Evolutionary conservation across 2,797 vertebrate genomes (phyloP).

Genomic region (Parauchenoglanis punctatus): DNA sequence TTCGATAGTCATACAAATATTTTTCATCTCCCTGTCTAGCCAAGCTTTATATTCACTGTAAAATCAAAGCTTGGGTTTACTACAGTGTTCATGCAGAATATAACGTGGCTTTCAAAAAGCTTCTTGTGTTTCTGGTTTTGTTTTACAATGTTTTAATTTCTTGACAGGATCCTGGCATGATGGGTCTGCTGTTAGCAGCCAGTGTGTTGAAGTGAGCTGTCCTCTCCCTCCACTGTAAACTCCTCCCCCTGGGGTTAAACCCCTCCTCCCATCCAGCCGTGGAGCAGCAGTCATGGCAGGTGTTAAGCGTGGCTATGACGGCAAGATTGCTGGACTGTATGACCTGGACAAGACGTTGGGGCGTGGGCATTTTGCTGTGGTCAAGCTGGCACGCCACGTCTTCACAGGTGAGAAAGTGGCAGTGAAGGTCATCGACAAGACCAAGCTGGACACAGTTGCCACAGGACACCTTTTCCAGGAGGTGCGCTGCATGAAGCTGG

Average conservation of each 20-base stretch:
- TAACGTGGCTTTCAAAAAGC: neutral
- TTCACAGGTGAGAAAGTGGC: constrained; percentile 98
- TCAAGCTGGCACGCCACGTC: constrained; percentile 96
- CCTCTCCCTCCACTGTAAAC: constrained; percentile 60
- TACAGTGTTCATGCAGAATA: neutral
- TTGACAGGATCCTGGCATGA: constrained; percentile 74
- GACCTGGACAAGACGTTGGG: constrained; percentile 98
- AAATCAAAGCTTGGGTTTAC: neutral
- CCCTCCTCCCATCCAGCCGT: constrained; percentile 59
- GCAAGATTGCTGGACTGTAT: constrained; percentile 96
- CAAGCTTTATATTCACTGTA: neutral
- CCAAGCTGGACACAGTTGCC: constrained; percentile 91
- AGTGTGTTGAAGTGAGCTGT: constrained; percentile 81
- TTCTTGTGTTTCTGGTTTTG: neutral
- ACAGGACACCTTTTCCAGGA: constrained; percentile 98
- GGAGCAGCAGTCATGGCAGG: constrained; percentile 84
- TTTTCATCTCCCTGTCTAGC: neutral
- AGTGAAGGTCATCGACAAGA: constrained; percentile 98
- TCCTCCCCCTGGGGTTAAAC: constrained; percentile 57
- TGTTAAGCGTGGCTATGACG: constrained; percentile 95
- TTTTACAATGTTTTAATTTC: constrained; percentile 37
- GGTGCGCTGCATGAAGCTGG: constrained; percentile 97
- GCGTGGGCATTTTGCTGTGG: constrained; percentile 95
- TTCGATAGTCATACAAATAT: neutral
- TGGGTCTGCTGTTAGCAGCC: constrained; percentile 76